Evolutionary conservation across 2,888 invertebrate species (phyloP).

Genomic region (Stenodema calcarata): DNA sequence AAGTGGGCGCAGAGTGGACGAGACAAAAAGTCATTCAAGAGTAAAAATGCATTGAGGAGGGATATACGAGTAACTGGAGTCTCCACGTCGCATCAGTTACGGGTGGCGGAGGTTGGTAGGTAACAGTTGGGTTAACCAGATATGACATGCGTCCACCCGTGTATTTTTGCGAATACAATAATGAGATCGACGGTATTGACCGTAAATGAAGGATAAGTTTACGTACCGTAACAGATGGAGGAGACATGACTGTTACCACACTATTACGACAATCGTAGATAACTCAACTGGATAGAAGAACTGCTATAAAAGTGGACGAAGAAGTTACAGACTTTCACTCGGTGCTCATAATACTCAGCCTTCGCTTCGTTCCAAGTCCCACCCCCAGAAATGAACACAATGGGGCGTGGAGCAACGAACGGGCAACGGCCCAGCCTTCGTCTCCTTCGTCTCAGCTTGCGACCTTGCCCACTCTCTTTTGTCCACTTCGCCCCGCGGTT

Average conservation of each 20-base stretch:
- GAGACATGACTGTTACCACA: slow-evolving; percentile 32
- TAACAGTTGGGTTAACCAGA: background rate
- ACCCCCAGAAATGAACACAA: background rate
- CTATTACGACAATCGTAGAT: background rate
- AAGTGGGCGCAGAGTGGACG: too few species aligned
- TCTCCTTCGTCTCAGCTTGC: background rate
- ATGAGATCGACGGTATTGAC: background rate
- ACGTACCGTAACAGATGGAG: slow-evolving; percentile 35
- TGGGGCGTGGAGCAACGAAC: background rate
- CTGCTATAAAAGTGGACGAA: slow-evolving; percentile 13
- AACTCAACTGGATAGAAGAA: background rate
- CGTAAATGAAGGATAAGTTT: background rate
- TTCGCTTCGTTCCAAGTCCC: background rate
- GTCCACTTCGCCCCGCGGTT: background rate
- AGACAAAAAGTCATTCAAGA: too few species aligned
- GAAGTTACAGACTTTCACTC: slow-evolving; percentile 13
- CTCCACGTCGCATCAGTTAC: background rate
- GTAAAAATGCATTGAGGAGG: background rate
- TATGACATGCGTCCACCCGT: background rate
- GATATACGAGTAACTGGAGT: background rate
- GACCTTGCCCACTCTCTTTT: background rate
- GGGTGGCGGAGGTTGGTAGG: background rate
- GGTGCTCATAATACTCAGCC: background rate
- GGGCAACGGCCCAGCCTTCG: background rate
- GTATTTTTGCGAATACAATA: background rate